These are phyloP conservation scores for Equus quagga DNA, from an alignment of 2,113 vertebrate species.

Conservation along the genomic window DNA sequence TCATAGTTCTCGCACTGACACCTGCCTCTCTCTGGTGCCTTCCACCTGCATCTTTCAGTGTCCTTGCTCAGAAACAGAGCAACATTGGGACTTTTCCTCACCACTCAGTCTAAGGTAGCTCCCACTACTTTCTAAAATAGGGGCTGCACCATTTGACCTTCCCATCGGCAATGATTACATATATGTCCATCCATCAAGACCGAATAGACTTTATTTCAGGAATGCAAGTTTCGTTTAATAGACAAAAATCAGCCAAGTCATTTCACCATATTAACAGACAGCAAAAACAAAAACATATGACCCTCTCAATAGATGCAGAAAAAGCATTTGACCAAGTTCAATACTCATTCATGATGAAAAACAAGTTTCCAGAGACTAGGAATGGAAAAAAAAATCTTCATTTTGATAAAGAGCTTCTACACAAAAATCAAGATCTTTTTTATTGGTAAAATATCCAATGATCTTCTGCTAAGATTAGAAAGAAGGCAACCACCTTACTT, in stretches of 20 bases:
- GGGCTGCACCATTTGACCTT: neutral
- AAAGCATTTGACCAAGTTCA: neutral
- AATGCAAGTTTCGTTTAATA: neutral
- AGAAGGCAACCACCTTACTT: neutral
- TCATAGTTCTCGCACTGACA: no score
- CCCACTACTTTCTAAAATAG: no score
- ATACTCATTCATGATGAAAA: neutral
- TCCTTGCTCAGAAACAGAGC: no score
- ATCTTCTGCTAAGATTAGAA: neutral
- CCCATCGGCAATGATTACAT: neutral
- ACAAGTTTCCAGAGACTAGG: neutral
- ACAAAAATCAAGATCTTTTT: neutral
- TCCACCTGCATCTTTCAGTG: no score
- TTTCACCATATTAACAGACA: neutral
- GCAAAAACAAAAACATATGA: neutral
- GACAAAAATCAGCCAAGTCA: neutral
- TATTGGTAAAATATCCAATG: neutral
- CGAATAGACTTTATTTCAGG: neutral
- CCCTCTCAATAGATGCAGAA: neutral
- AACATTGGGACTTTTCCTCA: no score
- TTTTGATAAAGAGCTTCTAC: neutral
- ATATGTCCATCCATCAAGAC: neutral
- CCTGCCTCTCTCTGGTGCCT: no score
- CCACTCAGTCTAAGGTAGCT: no score
- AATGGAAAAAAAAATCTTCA: neutral